Base-by-base conservation (phyloP, 2,797 vertebrate species). In the Myotis findleyi region DNA sequence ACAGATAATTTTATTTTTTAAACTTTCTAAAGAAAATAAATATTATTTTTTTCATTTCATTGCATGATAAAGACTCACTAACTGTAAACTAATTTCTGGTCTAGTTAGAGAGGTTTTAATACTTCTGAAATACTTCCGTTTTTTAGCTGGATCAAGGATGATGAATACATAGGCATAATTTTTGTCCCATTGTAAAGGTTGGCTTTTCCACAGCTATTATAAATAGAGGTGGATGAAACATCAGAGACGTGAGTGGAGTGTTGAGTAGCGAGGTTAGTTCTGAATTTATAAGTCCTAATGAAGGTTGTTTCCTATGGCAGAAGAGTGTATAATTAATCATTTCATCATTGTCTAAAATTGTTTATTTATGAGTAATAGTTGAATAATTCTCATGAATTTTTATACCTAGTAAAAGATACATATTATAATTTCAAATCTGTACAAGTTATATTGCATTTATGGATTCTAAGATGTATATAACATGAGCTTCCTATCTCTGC, bases 311-410 rank as follows among this genome's bases (percentile, higher is more conserved):
- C 44, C 53, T 73, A 27, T 72, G n/a, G 23, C 41, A 87, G 10
- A 82, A 30, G 72, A 93, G n/a, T 87, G 0, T 17, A 38, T 88
- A 88, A 81, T 85, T 88, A 66, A 71, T 25, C 17, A 86, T 89
- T 91, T 57, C 59, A 51, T 44, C 11, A 5, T 83, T 90, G 11
- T 82, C 57, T 92, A 75, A 81, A 93, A 57, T 75, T 83, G 25
- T 49, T 88, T 91, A 53, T 33, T 96, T 85, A 41, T 69, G 21
- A 94, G 75, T 83, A 90, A 72, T 47, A 84, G 1, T 23, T 90
- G 68, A 95, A 71, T 94, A 79, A 93, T 71, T 41, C 6, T 92
- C 20, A 53, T 59, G 1, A 95, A 83, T 93, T 82, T 94, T 80
- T 95, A 14, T 93, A 86, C 75, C 25, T 79, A 83, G 47, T 88